Conservation (phyloP, 1,140 invertebrate genomes). For the Arion vulgaris region DNA sequence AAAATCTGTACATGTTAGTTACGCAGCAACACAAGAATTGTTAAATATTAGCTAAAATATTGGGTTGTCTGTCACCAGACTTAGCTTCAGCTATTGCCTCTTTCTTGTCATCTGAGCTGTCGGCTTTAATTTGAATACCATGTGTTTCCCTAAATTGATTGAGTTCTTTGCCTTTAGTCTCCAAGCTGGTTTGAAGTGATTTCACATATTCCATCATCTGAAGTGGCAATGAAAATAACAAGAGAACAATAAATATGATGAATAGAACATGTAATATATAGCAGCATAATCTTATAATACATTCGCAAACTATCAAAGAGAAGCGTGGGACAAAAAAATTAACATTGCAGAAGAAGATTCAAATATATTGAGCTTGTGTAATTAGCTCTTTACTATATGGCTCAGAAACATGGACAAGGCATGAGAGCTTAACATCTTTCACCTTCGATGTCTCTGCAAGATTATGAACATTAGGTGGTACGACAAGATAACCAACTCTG, state of each 20-base stretch:
- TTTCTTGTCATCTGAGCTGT: conserved; percentile 20
- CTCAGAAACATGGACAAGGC: no score
- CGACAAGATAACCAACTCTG: no score
- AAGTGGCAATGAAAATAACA: background rate
- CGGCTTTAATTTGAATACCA: conserved; percentile 22
- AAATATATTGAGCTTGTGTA: no score
- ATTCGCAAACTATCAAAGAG: no score
- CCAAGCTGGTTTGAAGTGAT: conserved; percentile 4
- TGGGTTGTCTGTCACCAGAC: conserved; percentile 20
- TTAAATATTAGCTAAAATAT: conserved; percentile 31
- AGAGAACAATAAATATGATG: background rate
- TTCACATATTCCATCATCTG: conserved; percentile 34
- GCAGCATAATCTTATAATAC: background rate
- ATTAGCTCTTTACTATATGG: no score
- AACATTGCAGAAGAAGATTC: no score
- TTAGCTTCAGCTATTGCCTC: background rate
- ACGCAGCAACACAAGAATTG: background rate
- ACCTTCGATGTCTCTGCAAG: no score
- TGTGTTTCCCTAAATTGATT: conserved; percentile 22
- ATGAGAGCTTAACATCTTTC: no score
- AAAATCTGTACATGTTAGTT: no score
- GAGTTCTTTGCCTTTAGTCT: conserved; percentile 26
- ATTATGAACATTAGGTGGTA: no score
- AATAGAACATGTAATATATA: background rate
- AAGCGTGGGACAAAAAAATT: no score